Evolutionary conservation across 2,888 invertebrate species (phyloP), one percentile per base, ranked within the genome.

Genomic region (Drepanosiphum platanoidis): DNA sequence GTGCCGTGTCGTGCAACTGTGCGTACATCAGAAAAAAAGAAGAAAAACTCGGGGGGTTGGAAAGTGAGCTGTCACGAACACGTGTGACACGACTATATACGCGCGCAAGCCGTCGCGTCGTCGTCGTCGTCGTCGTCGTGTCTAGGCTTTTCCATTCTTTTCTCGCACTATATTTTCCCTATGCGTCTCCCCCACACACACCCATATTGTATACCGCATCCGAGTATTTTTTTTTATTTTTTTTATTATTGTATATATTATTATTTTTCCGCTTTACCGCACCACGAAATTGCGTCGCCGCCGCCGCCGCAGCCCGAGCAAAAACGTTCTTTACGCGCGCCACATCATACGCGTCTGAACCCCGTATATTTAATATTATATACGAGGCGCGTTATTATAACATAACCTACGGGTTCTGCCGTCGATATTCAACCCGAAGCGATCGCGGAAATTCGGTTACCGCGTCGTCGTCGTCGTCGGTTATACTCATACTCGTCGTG

Each of bases 261-360:
- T 84, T 84, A 84, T 84, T 84, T 84, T 84, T 84, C 84, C 84
- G 84, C 84, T 75, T 77, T 84, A 75, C 75, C 68, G 84, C 84
- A 75, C 84, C 66, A 68, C 84, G 46, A 84, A 84, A 84, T 84
- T 77, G 77, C 66, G 84, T 77, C 34, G 68, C 22, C 36, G 46
- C 80, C 27, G 7, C 30, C 39, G n/a, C 34, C 34, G 15, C 34
- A 32, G 34, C 3, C 71, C n/a, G 11, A 52, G 71, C 68, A 75
- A 75, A 75, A 75, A 75, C 68, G 84, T 77, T 52, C 72, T 75
- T 58, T 66, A 75, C 75, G 30, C 84, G 77, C 66, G 75, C 84
- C 66, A 61, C 61, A 72, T 61, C 61, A 72, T 61, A 61, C 32
- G 15, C 39, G 32, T 42, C 32, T 39, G 61, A 58, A 81, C 81